Evolutionary conservation across 2,113 vertebrate genomes (phyloP), one percentile per base, ranked within the genome.

Genomic region (Ictalurus punctatus): DNA sequence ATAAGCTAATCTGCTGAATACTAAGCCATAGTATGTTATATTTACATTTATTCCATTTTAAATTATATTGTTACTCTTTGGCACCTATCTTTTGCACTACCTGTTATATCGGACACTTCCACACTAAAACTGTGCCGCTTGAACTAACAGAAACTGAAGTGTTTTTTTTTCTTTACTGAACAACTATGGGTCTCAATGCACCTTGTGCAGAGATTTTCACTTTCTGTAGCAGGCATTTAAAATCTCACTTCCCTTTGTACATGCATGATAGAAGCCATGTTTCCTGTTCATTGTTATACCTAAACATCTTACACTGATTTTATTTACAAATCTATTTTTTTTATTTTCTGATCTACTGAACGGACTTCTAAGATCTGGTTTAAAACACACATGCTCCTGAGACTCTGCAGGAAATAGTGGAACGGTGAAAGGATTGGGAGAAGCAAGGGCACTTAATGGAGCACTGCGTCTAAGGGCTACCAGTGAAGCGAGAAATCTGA

Each of bases 401-500:
- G 90, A 90, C 86, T 89, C 3, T 40, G 83, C 48, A 79, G 56
- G 81, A 87, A 83, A 83, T 27, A 73, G 44, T 58, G 81, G 90
- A 73, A 14, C 86, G 83, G 87, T 90, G 83, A 86, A 90, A 44
- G 83, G 86, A 88, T 86, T 56, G 91, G 92, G 89, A 92, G 86
- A 74, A 85, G 92, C 93, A 91, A 91, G 90, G 90, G 92, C 94
- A 94, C 93, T 94, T 94, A 94, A 92, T 93, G 89, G 89, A 92
- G 91, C 10, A 78, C 34, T 63, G 67, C 84, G 56, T 79, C 61
- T 88, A 87, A 89, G 81, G 88, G 91, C 90, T 93, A 89, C 79
- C 93, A 95, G 90, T 94, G 92, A 91, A 95, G 93, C 93, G 94
- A 94, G 90, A 94, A 92, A 94, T 94, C 90, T 92, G 91, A 93